These are phyloP conservation scores for Lepidurus packardi DNA, from an alignment of 1,140 invertebrate genomes.

Conservation along the genomic window DNA sequence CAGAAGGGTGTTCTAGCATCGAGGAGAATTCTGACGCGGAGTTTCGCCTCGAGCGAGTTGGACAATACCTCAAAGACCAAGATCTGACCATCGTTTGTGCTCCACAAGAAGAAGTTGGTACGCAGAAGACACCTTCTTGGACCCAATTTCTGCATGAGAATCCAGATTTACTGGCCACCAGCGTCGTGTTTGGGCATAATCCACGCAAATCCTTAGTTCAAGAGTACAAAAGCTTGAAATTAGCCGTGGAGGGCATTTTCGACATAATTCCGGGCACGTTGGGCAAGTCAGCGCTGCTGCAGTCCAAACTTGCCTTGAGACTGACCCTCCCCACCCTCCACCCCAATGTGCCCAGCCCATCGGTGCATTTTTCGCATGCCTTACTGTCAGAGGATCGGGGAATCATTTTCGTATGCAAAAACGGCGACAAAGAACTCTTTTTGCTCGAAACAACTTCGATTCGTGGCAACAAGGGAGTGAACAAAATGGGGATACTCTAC, in stretches of 20 bases:
- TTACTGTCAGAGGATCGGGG: neutral
- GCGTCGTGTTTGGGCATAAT: constrained; percentile 66
- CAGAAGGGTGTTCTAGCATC: neutral
- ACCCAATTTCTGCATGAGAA: constrained; percentile 66
- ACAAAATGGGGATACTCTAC: constrained; percentile 35
- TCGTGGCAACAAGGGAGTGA: constrained; percentile 37
- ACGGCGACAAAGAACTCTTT: constrained; percentile 25
- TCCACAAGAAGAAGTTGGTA: constrained; percentile 44
- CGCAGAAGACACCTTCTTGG: constrained; percentile 57
- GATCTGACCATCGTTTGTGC: constrained; percentile 59
- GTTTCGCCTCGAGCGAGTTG: constrained; percentile 75
- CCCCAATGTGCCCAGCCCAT: neutral
- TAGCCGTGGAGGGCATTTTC: constrained; percentile 63
- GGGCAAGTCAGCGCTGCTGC: constrained; percentile 31
- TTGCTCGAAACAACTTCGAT: constrained; percentile 24
- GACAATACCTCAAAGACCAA: constrained; percentile 73
- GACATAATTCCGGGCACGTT: constrained; percentile 41
- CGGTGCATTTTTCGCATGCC: neutral
- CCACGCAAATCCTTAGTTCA: constrained; percentile 73
- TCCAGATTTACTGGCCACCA: constrained; percentile 60
- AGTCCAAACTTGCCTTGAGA: constrained; percentile 10
- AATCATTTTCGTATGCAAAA: constrained; percentile 25
- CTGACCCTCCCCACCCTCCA: neutral
- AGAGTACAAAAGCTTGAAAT: constrained; percentile 65
- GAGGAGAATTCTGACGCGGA: constrained; percentile 46